Evolutionary conservation across 2,888 invertebrate species (phyloP).

Genomic region (Geotrupes spiniger): DNA sequence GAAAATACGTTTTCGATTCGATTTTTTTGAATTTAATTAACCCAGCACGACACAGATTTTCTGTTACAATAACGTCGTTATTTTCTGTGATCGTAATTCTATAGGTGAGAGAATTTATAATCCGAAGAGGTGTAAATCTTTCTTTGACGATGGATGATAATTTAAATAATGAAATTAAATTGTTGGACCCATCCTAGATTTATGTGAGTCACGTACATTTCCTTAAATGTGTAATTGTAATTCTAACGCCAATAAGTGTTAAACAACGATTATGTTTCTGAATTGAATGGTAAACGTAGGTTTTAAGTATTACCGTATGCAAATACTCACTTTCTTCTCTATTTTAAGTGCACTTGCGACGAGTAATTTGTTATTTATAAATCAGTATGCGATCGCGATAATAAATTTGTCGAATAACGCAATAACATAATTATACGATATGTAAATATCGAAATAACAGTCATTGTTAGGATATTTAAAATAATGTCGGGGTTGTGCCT

Average conservation of each 20-base stretch:
- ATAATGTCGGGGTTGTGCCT: too few relatives aligned
- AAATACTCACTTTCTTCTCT: constrained; percentile 14
- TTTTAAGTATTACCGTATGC: constrained; percentile 23
- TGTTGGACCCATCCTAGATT: constrained; percentile 20
- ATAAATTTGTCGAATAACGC: constrained; percentile 1
- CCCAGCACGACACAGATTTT: too few relatives aligned
- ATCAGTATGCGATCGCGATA: not conserved
- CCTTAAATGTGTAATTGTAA: constrained; percentile 10
- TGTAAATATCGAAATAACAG: too few relatives aligned
- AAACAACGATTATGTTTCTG: constrained; percentile 19
- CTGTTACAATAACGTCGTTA: too few relatives aligned
- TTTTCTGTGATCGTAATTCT: too few relatives aligned
- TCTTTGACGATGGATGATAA: constrained; percentile 14
- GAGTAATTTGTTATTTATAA: constrained; percentile 4
- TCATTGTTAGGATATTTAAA: too few relatives aligned
- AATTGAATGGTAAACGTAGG: constrained; percentile 22
- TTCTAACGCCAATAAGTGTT: constrained; percentile 12
- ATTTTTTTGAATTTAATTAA: too few relatives aligned
- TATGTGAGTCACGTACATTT: constrained; percentile 18
- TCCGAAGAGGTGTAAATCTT: constrained; percentile 17
- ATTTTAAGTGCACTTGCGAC: not conserved
- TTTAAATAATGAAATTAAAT: constrained; percentile 21
- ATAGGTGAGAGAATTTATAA: not conserved
- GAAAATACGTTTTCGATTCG: too few relatives aligned
- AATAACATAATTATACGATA: not conserved